Base-by-base conservation (phyloP, 2,888 invertebrate genomes). In the Desoria tigrina region DNA sequence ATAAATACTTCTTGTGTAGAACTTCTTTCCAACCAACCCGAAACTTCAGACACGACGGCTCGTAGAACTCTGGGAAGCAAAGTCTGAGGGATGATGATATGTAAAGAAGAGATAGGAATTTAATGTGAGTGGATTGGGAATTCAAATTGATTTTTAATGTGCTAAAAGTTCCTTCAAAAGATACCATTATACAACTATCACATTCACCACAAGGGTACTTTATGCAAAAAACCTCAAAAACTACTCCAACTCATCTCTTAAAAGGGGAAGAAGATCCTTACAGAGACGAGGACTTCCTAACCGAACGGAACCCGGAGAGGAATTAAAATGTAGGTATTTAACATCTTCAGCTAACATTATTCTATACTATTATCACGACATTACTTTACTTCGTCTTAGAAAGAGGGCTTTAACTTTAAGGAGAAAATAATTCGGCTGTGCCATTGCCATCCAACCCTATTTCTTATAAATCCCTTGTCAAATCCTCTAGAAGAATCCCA, bases 71-170 rank as follows among this genome's bases (percentile, higher is more conserved):
- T n/a, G n/a, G n/a, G n/a, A n/a, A n/a, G n/a, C n/a, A n/a, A n/a
- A n/a, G n/a, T n/a, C n/a, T n/a, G n/a, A 39, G 16, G 39, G 16
- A 16, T 45, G n/a, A 45, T 45, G 6, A 21, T 57, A 57, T 57
- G 6, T 32, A 57, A 32, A 57, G 56, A 7, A 32, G 55, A 55
- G 7, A 32, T 18, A 28, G 14, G 27, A 14, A 55, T 11, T 27
- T 11, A 28, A 28, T 55, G 28, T 11, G 21, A 51, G 51, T 39
- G 27, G 49, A 58, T 58, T 58, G 58, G 58, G 58, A 49, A 58
- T 58, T 58, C 45, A 42, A 58, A 58, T 58, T 45, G 58, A 58
- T 58, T 45, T 58, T 58, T 58, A 57, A 57, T 57, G 57, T 57
- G 57, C 42, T 57, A 42, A 57, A 57, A 18, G n/a, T n/a, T 58